Evolutionary conservation across 1,140 invertebrate species (phyloP), one percentile per base, ranked within the genome.

Genomic region (Drosophila asahinai): DNA sequence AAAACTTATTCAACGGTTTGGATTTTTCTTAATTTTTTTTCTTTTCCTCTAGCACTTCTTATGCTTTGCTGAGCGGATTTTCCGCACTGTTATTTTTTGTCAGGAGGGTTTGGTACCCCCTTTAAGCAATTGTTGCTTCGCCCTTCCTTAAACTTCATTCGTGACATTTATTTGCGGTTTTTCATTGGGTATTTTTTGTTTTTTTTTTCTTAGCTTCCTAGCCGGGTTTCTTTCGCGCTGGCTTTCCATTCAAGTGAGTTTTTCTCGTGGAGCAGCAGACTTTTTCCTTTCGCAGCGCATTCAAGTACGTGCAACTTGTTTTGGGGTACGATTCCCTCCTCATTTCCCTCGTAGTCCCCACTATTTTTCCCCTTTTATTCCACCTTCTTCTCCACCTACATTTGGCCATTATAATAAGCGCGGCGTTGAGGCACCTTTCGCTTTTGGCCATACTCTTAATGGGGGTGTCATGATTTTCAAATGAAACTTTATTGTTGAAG

Each of bases 101-200:
- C 38, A 58, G 64, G 57, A 27, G 54, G 51, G 71, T 52, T 64
- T 55, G 33, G 19, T 19, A 22, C 19, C 59, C 19, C 11, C 9
- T 57, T 40, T 17, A 38, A 60, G 66, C 78, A 86, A 86, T 86
- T 86, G 83, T 86, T 86, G 83, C 83, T 76, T 82, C 74, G 64
- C 61, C 58, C 73, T 80, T 61, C 48, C 67, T 82, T 71, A 77
- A 86, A 74, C 74, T 86, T 76, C 66, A 71, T 77, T 86, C 83
- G 83, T 83, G 80, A 87, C 83, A 87, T 87, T 86, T 86, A 83
- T 87, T 86, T 86, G 83, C 72, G 83, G 67, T 48, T 81, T 82
- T 72, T 74, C 66, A 54, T 79, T 49, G 55, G 3, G 6, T 51
- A 49, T 63, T 59, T 43, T 36, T 47, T 15, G 47, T 58, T 40